Evolutionary conservation across 2,113 vertebrate species (phyloP), one percentile per base, ranked within the genome.

Genomic region (Ceratotherium simum): DNA sequence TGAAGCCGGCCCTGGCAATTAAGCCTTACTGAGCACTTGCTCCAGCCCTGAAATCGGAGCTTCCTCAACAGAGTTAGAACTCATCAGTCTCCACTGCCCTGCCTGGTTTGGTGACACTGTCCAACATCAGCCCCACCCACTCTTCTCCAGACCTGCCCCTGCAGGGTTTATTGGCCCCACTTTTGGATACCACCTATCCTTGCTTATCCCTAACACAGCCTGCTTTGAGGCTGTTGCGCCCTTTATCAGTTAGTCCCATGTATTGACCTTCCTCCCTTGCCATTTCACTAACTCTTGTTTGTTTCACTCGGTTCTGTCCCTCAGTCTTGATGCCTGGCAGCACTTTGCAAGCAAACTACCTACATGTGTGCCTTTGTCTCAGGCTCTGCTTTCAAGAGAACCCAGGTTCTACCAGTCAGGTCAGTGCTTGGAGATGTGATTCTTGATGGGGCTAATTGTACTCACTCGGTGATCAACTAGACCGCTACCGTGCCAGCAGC

Each of bases 391-490:
- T 67, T 95, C 5, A 39, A 31, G 23, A 67, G 16, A 94, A 75
- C 16, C 46, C 39, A n/a, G 18, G 25, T 33, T 54, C 72, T 62
- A 56, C 48, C 17, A 31, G 27, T 62, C 25, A 75, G 39, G 39
- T n/a, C 5, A 75, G 4, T 42, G 20, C 62, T 67, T 95, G 36
- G 48, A 90, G 42, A n/a, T 65, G 54, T 21, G 54, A 42, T 93
- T 97, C 93, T 58, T 54, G 64, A 54, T 36, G 31, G 36, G 18
- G 18, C 42, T 95, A 21, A 80, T 72, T 90, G 97, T 91, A 62
- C 64, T 79, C 42, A 46, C 5, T 29, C 21, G 7, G 36, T 78
- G 33, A 46, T 78, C 70, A 83, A 67, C 14, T 27, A 65, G n/a
- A 76, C 8, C 25, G 54, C 21, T 76, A 73, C 23, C 18, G 16